Percentiles rank a stretch among this genome's conserved stretches.
phyloP scores from a whole-genome alignment of 64 coral and sea anemone species.

The Orbicella faveolata region DNA sequence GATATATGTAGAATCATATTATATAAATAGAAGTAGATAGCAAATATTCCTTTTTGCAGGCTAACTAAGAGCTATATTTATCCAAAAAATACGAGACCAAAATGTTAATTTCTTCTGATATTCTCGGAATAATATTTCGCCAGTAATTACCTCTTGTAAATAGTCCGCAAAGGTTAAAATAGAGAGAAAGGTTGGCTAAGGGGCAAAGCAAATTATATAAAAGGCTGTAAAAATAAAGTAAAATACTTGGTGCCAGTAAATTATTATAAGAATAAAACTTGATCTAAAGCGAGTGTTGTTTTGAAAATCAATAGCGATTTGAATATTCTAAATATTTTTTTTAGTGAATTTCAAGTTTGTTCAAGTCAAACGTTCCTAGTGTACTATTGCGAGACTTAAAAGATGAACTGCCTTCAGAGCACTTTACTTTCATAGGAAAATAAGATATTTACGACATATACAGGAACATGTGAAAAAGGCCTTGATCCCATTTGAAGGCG shows the following conservation, averaged over 20 bases:
- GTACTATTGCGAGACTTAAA: not conserved
- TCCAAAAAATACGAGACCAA: not conserved
- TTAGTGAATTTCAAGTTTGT: not conserved
- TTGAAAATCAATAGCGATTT: not conserved
- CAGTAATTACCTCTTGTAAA: not conserved
- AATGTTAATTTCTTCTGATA: conserved; percentile 28
- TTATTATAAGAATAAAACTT: not conserved
- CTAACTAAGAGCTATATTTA: not conserved
- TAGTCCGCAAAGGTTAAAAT: not conserved
- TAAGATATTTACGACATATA: not conserved
- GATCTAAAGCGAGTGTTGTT: not conserved
- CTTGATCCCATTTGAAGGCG: too few relatives aligned
- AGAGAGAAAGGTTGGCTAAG: not conserved
- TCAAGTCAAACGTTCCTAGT: not conserved
- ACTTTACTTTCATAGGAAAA: not conserved
- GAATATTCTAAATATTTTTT: conserved; percentile 35
- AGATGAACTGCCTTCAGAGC: not conserved
- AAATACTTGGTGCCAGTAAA: not conserved
- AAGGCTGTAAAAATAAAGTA: not conserved
- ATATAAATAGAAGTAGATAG: not conserved
- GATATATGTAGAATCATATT: not conserved
- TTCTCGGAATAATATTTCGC: conserved; percentile 12
- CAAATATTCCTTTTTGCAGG: not conserved
- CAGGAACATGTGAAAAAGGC: too few relatives aligned
- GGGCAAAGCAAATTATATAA: not conserved